Base-by-base conservation (phyloP, 1,140 invertebrate species). In the Scylla paramamosain region DNA sequence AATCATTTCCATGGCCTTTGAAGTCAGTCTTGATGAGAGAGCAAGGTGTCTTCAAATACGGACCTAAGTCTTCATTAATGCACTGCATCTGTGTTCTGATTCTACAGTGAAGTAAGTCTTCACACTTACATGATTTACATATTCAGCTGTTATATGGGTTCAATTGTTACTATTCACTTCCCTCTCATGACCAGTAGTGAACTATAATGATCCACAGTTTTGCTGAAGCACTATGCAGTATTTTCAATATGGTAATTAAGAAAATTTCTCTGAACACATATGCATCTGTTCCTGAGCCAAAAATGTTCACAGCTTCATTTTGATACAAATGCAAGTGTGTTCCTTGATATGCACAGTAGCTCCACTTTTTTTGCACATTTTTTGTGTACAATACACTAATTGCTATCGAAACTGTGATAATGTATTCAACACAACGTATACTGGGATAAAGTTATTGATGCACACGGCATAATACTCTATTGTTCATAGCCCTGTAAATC, bases 321-420 rank as follows among this genome's bases (percentile, higher is more conserved):
- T 59, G 77, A 67, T 92, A 48, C 82, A 48, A 52, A 48, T 67
- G 48, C 52, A 39, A 52, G 48, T 87, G 39, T 67, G 82, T 59
- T 83, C 32, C 46, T 46, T 94, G 45, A 77, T 82, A 82, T 48
- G 93, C 67, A 94, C 87, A 48, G 90, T 91, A 67, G 94, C 90
- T 25, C 90, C 46, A 84, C 83, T 28, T 92, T 95, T 59, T 95
- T 86, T 91, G 67, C 83, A 86, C 46, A 59, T 95, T 95, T 95
- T 84, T 86, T 59, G 46, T 95, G 82, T 92, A 87, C 82, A 83
- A 86, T 95, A 84, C 77, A 95, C 94, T 91, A 31, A 95, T 91
- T 95, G 88, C 94, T 95, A 91, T 95, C 91, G 90, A 95, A 95
- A 95, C 94, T 95, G 94, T 95, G 94, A 95, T 95, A 95, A 91